Base-by-base conservation (phyloP, 1,140 invertebrate genomes). In the Lasaia peninsularis region DNA sequence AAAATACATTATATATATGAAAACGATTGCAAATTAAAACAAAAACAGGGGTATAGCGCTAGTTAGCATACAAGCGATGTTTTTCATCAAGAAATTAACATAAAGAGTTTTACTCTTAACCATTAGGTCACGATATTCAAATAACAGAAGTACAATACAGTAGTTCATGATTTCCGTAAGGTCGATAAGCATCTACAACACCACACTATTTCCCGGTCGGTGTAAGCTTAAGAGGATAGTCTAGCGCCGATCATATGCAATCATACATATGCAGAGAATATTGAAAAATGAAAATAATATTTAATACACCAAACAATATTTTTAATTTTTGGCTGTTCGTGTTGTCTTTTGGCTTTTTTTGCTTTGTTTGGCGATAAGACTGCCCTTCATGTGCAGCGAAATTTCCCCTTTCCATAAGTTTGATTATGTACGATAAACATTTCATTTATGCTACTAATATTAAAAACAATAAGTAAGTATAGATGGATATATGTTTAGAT, bases 101-200 rank as follows among this genome's bases (percentile, higher is more conserved):
- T 48, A 48, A 16, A 16, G 40, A 48, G 40, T 48, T 44, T 20
- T 28, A 21, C 40, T 48, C 40, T 48, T 44, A 48, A 18, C 40
- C 40, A 20, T 18, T 16, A 48, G 40, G 40, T 48, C 40, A 48
- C 40, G 40, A 48, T 48, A 48, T 48, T 44, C 40, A 44, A 44
- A 44, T 44, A 44, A 44, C 14, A 44, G 40, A 18, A 44, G 18
- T 44, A 44, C 16, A 44, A 44, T 44, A 44, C 40, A 44, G 40
- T 57, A 49, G 44, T 31, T 52, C 56, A 35, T 51, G 68, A 75
- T 75, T 67, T 75, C 61, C 69, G 61, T 69, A 74, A 72, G 49
- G 62, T 51, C 63, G 73, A 76, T 78, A 73, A 71, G 67, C 61
- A 73, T 76, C 71, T 71, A 63, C 57, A 44, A 69, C 65, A 69